Percentiles rank a stretch among this genome's conserved stretches.
These are phyloP conservation scores for Megathymus violae DNA, from an alignment of 1,140 invertebrate species.

Conservation along the genomic window DNA sequence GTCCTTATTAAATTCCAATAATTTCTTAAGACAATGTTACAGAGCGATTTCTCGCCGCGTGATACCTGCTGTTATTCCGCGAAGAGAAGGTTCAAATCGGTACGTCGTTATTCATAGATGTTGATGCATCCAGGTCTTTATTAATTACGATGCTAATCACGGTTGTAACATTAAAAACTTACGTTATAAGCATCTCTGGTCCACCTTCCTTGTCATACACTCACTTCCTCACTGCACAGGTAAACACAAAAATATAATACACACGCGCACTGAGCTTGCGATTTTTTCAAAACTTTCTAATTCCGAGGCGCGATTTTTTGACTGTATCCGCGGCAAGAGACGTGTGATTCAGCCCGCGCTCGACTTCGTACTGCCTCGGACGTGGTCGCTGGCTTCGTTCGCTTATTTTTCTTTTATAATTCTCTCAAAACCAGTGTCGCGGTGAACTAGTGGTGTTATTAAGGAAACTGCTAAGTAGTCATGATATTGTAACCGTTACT, in stretches of 20 bases:
- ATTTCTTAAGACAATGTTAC: constrained; percentile 9
- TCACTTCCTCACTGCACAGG: constrained; percentile 61
- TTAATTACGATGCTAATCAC: constrained; percentile 49
- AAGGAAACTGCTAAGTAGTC: neutral
- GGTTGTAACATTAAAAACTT: constrained; percentile 47
- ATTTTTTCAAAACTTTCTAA: constrained; percentile 58
- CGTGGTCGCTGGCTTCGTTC: constrained; percentile 31
- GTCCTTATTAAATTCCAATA: constrained; percentile 3
- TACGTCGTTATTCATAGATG: constrained; percentile 2
- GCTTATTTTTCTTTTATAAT: constrained; percentile 53
- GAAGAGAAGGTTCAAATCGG: constrained; percentile 8
- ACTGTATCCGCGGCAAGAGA: constrained; percentile 39
- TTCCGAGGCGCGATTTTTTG: constrained; percentile 53
- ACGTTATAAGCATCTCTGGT: constrained; percentile 76
- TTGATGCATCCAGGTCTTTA: constrained; percentile 32
- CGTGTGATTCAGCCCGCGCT: constrained; percentile 56
- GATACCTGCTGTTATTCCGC: neutral
- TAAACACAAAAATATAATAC: constrained; percentile 55
- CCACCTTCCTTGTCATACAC: constrained; percentile 46
- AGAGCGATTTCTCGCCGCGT: neutral
- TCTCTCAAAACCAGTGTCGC: constrained; percentile 34
- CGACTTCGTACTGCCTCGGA: constrained; percentile 53
- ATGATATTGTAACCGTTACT: neutral
- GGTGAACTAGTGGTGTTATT: neutral
- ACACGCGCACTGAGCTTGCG: constrained; percentile 45